These are phyloP conservation scores for Parelbella ahira DNA, from an alignment of 2,888 invertebrate species.

Conservation along the genomic window DNA sequence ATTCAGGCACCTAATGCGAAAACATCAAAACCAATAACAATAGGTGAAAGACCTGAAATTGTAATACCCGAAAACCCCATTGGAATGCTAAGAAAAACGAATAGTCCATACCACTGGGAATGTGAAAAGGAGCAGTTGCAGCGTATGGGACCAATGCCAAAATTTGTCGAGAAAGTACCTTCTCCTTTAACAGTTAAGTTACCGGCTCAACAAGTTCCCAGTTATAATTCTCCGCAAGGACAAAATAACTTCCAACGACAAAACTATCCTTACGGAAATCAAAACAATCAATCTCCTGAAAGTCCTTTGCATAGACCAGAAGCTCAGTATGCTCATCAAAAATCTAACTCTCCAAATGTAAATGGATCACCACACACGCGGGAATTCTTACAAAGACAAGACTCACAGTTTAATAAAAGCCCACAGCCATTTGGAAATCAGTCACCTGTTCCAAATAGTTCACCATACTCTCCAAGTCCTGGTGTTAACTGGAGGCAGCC, in stretches of 20 bases:
- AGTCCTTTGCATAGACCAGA: conserved; percentile 74
- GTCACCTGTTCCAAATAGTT: conserved; percentile 52
- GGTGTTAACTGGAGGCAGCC: conserved; percentile 74
- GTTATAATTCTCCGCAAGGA: conserved; percentile 55
- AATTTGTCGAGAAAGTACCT: conserved; percentile 69
- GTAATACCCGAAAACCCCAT: conserved; percentile 88
- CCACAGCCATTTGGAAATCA: conserved; percentile 67
- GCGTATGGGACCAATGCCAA: conserved; percentile 69
- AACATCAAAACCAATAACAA: conserved; percentile 75
- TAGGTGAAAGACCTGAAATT: conserved; percentile 85
- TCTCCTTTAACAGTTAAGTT: conserved; percentile 73
- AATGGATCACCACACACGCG: conserved; percentile 61
- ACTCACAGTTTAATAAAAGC: conserved; percentile 76
- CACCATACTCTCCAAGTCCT: conserved; percentile 63
- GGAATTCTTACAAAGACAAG: conserved; percentile 67
- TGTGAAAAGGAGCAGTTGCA: conserved; percentile 79
- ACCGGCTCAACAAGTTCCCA: conserved; percentile 66
- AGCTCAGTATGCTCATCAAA: conserved; percentile 67
- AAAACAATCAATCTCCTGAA: conserved; percentile 56
- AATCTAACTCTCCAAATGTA: conserved; percentile 52
- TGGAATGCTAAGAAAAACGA: conserved; percentile 84
- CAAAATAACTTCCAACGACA: conserved; percentile 50
- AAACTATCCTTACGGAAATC: conserved; percentile 46
- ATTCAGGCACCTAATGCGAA: conserved; percentile 69
- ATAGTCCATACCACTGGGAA: conserved; percentile 84